Conservation (phyloP, 2,113 vertebrate species). For the Bettongia penicillata region DNA sequence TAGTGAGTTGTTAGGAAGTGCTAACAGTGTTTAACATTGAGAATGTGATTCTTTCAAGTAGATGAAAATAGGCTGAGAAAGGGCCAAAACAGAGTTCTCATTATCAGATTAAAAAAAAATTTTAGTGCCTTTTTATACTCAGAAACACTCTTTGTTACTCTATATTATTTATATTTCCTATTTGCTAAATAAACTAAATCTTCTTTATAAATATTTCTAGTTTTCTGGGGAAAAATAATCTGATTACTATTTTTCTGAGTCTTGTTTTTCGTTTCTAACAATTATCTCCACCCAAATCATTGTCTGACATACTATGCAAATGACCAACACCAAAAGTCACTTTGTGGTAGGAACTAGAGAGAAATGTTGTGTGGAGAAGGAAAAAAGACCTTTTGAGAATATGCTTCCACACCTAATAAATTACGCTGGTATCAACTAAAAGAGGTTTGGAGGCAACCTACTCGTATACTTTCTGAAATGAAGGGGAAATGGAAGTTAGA, state of each 20-base stretch:
- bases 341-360: not conserved
- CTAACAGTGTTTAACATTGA: not conserved
- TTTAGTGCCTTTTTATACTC: not conserved
- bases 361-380: not conserved
- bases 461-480: not conserved
- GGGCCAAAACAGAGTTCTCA: not conserved
- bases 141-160: not conserved
- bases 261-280: conserved; percentile 30
- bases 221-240: not conserved
- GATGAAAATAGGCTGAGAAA: not conserved
- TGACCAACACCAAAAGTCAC: conserved; percentile 29
- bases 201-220: not conserved
- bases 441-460: conserved; percentile 6
- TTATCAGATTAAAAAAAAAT: not conserved
- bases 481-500: not conserved
- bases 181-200: not conserved
- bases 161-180: not conserved
- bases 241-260: conserved; percentile 7
- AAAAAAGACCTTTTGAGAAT: conserved; percentile 1
- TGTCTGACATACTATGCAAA: not conserved
- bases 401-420: conserved; percentile 19
- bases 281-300: conserved; percentile 2
- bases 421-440: not conserved
- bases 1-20: not conserved
- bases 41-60: not conserved